Evolutionary conservation across 1,140 invertebrate genomes (phyloP), one percentile per base, ranked within the genome.

Genomic region (Polypedilum pembai): DNA sequence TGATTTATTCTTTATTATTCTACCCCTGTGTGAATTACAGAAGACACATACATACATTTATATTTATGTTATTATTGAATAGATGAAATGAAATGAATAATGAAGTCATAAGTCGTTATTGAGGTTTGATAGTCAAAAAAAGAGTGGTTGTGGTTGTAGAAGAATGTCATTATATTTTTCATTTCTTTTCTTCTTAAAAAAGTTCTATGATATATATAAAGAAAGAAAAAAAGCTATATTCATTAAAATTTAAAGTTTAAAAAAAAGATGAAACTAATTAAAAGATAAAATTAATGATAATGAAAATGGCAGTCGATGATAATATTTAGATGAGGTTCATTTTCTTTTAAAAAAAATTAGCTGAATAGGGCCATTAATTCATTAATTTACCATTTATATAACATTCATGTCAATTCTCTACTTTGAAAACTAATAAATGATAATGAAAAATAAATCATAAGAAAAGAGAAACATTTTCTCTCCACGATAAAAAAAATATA

Each of bases 211-310:
- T 56, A 56, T 56, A n/a, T 56, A 56, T 15, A 56, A n/a, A n/a
- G 15, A 56, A n/a, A n/a, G 15, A 15, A 56, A 56, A 45, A 56
- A 56, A 56, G n/a, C 45, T 56, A 56, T 56, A 56, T 56, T 56
- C 45, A 56, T 56, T 56, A 56, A 56, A 56, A n/a, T 56, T 56
- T 56, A 56, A 56, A 56, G 45, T 56, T 56, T 56, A 56, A 56
- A 56, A 56, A 56, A 56, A 56, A 56, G n/a, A 56, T n/a, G n/a
- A 56, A 56, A 56, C 45, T 56, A 56, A 4, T 56, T n/a, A 45
- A 45, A 45, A 56, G 15, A 56, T 56, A 56, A 56, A 56, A n/a
- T 56, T 56, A 56, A 45, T 45, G 41, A 45, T 12, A 45, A 56
- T 56, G 45, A 56, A 56, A 56, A 56, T 56, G 45, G 45, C 45